These are phyloP conservation scores for Helicoverpa assulta DNA, from an alignment of 2,888 invertebrate species.

Conservation along the genomic window DNA sequence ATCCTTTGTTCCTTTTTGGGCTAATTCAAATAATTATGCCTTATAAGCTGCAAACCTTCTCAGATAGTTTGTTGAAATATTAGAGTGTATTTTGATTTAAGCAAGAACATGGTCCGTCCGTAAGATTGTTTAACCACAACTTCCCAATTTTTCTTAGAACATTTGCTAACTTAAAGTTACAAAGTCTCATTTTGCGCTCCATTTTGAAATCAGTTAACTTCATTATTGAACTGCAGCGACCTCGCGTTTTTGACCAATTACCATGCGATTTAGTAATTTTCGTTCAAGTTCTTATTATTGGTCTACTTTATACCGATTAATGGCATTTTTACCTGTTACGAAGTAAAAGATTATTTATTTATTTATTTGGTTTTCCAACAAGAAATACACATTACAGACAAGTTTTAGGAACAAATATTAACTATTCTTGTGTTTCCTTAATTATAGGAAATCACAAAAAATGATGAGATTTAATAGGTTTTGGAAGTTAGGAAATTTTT, in stretches of 20 bases:
- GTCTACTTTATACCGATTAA: background rate
- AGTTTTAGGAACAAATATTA: too few species aligned
- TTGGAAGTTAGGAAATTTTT: too few species aligned
- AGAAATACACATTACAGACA: too few species aligned
- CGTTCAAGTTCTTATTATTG: background rate
- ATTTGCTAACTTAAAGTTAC: background rate
- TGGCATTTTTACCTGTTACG: background rate
- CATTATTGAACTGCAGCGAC: constrained; percentile 56
- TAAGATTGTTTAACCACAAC: too few species aligned
- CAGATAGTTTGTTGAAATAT: background rate
- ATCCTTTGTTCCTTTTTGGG: constrained; percentile 18
- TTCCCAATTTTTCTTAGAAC: too few species aligned
- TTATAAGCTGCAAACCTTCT: constrained; percentile 7
- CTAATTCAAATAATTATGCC: constrained; percentile 20
- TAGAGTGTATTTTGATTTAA: too few species aligned
- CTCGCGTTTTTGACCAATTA: constrained; percentile 42
- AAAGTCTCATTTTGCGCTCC: constrained; percentile 47
- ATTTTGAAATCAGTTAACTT: constrained; percentile 49
- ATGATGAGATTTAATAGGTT: too few species aligned
- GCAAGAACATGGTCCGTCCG: too few species aligned
- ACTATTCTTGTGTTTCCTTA: too few species aligned
- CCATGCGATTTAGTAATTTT: constrained; percentile 23
- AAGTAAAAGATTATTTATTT: background rate
- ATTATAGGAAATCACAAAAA: too few species aligned
- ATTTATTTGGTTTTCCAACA: too few species aligned